Percentiles rank a stretch among this genome's conserved stretches.
phyloP scores from a whole-genome alignment of 2,113 vertebrate genomes.

The cattle (Bos taurus) region DNA sequence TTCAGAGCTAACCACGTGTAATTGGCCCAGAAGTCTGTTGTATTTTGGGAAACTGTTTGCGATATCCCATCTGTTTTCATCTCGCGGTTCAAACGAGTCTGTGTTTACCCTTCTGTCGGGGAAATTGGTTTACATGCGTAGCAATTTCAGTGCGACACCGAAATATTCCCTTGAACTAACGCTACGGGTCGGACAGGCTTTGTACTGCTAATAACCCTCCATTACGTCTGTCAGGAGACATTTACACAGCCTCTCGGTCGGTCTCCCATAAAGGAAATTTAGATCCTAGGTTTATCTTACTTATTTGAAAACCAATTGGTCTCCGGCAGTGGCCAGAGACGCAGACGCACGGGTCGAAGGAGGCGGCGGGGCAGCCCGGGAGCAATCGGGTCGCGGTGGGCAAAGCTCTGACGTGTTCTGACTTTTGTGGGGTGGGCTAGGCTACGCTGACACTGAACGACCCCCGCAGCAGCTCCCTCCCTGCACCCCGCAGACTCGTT shows the following conservation, averaged over 20 bases:
- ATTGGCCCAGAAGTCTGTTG: constrained; percentile 88
- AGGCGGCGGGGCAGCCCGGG: constrained; percentile 58
- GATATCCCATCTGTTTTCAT: constrained; percentile 85
- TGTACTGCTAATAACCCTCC: constrained; percentile 83
- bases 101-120: constrained; percentile 84
- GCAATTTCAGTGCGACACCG: constrained; percentile 83
- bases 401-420: constrained; percentile 59
- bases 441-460: constrained; percentile 66
- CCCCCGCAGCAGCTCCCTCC: constrained; percentile 51
- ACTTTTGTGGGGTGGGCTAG: constrained; percentile 64
- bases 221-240: constrained; percentile 82
- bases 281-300: constrained; percentile 79
- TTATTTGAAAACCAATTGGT: constrained; percentile 58
- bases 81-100: constrained; percentile 79
- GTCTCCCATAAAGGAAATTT: constrained; percentile 81
- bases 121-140: constrained; percentile 85
- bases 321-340: background rate
- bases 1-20: constrained; percentile 87
- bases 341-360: background rate
- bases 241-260: constrained; percentile 77
- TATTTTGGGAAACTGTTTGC: constrained; percentile 87
- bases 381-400: constrained; percentile 69
- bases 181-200: constrained; percentile 75
- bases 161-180: constrained; percentile 83
- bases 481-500: constrained; percentile 38